Evolutionary conservation across 2,797 vertebrate genomes (phyloP).

Genomic region (Myotis pilosus): DNA sequence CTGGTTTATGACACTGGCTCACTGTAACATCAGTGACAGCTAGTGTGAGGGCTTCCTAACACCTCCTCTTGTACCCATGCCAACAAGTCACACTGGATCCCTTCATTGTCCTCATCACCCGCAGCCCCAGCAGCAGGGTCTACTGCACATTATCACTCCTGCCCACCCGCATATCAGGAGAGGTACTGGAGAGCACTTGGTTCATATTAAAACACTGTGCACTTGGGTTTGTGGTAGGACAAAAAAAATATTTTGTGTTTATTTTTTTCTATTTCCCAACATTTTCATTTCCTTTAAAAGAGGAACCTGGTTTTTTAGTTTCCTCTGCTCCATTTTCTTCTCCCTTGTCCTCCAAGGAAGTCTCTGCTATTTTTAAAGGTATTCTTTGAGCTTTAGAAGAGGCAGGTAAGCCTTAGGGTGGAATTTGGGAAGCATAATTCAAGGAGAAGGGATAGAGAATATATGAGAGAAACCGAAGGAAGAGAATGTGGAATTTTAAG

Average conservation of each 20-base stretch:
- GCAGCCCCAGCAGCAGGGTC: background rate
- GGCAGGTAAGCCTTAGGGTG: background rate
- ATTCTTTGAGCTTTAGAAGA: background rate
- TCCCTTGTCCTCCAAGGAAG: background rate
- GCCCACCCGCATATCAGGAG: background rate
- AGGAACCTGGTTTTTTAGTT: background rate
- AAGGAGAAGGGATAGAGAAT: background rate
- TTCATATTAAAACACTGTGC: background rate
- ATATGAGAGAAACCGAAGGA: background rate
- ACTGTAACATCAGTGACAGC: background rate
- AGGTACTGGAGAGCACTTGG: background rate
- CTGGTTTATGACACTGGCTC: background rate
- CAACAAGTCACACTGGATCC: background rate
- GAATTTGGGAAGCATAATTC: background rate
- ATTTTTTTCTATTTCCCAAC: background rate
- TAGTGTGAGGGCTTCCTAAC: background rate
- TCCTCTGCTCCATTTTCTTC: background rate
- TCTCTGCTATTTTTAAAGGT: background rate
- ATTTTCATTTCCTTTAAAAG: background rate
- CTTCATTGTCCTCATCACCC: background rate
- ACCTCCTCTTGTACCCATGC: background rate
- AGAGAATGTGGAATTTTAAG: background rate
- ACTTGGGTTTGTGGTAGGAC: background rate
- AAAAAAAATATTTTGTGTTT: background rate
- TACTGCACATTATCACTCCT: background rate